Evolutionary conservation across 2,888 invertebrate species (phyloP), one percentile per base, ranked within the genome.

Genomic region (Aporophyla nigra): DNA sequence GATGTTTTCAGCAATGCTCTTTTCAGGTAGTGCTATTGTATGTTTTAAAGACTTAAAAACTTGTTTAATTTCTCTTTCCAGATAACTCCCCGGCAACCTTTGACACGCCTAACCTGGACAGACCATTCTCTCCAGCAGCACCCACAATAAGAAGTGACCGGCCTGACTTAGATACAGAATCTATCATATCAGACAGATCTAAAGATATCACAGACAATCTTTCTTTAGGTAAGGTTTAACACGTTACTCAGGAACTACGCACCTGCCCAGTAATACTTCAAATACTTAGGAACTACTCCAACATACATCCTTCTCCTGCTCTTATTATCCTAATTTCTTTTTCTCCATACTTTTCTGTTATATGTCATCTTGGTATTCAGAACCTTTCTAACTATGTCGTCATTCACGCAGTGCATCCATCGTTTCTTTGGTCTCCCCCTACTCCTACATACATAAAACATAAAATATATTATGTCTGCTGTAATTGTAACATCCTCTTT

Each of bases 1-100:
- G n/a, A n/a, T n/a, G n/a, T n/a, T n/a, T n/a, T n/a, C 5, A 14
- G 56, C 14, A 56, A 24, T n/a, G 19, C 7, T 27, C 7, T 27
- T 24, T 24, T 19, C 21, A 49, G 21, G 7, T 14, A 66, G 27
- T 27, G 14, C 5, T 27, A 14, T 21, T 66, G 14, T 66, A 5
- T 27, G 14, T 27, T 27, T 51, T 5, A 66, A 66, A 51, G 21
- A 49, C 9, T 51, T n/a, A n/a, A n/a, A n/a, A 43, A 21, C 24
- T 40, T 69, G 24, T 27, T 21, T 27, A 62, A 16, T 53, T 58
- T 72, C 67, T 53, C 82, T 76, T 94, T 95, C 46, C 93, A 98
- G 98, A 97, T 86, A 97, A 98, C 84, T 98, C 99, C 77, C 99
- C 99, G 6, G 98, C 99, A 0, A 99, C 99, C 12, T 99, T 99